Percentiles rank a stretch among this genome's conserved stretches.
Evolutionary conservation across 1,140 invertebrate species (phyloP).

Genomic region (Zaprionus ghesquierei): DNA sequence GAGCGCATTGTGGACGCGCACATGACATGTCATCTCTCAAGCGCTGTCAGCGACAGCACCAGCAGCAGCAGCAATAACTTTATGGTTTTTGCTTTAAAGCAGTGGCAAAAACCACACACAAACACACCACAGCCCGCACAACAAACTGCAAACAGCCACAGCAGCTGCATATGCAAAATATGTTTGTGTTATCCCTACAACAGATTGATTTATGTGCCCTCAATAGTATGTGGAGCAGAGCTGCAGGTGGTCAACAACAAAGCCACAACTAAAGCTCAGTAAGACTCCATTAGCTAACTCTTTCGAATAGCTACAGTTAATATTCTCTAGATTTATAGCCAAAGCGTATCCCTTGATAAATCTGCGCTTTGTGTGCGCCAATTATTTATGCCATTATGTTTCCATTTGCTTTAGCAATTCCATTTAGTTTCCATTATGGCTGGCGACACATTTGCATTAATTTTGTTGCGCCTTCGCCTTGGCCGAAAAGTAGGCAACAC

Average conservation of each 20-base stretch:
- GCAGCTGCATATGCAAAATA: neutral
- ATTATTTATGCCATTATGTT: neutral
- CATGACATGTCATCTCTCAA: constrained; percentile 61
- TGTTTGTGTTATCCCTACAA: neutral
- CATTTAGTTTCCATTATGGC: constrained; percentile 1
- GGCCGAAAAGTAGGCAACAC: constrained; percentile 41
- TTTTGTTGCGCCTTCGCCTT: neutral
- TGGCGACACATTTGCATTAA: constrained; percentile 12
- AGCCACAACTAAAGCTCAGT: constrained; percentile 17
- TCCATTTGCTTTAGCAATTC: neutral
- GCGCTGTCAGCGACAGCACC: constrained; percentile 43
- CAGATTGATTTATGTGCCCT: neutral
- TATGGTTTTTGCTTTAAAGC: constrained; percentile 51
- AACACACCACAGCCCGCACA: neutral
- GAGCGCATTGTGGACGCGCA: constrained; percentile 4
- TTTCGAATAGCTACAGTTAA: neutral
- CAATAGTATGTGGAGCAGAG: neutral
- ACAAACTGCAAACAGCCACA: neutral
- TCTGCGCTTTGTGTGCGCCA: neutral
- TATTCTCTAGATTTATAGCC: neutral
- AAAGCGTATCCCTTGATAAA: neutral
- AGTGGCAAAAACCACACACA: constrained; percentile 10
- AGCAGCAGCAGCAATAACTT: constrained; percentile 26
- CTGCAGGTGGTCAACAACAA: constrained; percentile 25
- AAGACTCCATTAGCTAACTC: constrained; percentile 1